A percentile compares a stretch with the other conserved stretches of the same genome.
These are phyloP conservation scores for Aethina tumida DNA, from an alignment of 1,140 invertebrate species.

Conservation along the genomic window DNA sequence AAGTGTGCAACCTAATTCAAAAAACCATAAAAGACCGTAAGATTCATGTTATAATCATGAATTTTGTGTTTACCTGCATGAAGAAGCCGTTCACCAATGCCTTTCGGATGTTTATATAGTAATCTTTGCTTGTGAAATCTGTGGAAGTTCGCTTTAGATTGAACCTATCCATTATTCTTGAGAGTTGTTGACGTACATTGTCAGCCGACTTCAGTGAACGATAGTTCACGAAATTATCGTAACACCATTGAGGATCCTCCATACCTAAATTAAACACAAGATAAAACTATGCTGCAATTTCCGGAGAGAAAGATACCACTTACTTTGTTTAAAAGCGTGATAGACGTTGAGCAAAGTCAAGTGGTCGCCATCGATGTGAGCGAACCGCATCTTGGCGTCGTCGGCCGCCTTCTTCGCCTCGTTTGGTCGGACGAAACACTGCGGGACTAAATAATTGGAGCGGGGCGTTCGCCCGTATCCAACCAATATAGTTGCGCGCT, in stretches of 20 bases:
- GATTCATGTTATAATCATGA: background rate
- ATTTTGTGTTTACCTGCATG: slow-evolving; percentile 76
- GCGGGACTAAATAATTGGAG: slow-evolving; percentile 77
- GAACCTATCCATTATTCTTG: slow-evolving; percentile 71
- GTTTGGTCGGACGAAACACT: slow-evolving; percentile 98
- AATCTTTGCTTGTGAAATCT: slow-evolving; percentile 98
- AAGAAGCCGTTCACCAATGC: slow-evolving; percentile 97
- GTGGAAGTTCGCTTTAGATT: slow-evolving; percentile 88
- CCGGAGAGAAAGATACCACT: slow-evolving; percentile 41
- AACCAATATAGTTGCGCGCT: slow-evolving; percentile 44
- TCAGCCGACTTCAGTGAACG: slow-evolving; percentile 85
- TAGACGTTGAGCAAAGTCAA: slow-evolving; percentile 91
- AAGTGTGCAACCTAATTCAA: slow-evolving; percentile 77
- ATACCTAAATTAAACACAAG: slow-evolving; percentile 37
- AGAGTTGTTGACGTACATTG: slow-evolving; percentile 56
- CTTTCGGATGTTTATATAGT: slow-evolving; percentile 98
- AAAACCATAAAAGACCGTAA: slow-evolving; percentile 1
- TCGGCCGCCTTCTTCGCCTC: slow-evolving; percentile 98
- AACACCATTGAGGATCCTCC: slow-evolving; percentile 97
- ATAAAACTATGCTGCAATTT: slow-evolving; percentile 1
- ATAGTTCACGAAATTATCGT: slow-evolving; percentile 99
- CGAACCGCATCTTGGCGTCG: slow-evolving; percentile 98
- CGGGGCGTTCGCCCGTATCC: slow-evolving; percentile 43
- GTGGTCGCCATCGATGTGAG: slow-evolving; percentile 99
- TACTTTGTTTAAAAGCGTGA: slow-evolving; percentile 99